A percentile compares a stretch with the other conserved stretches of the same genome.
These are phyloP conservation scores for Hypomecis atomaria DNA, from an alignment of 2,888 invertebrate species.

Conservation along the genomic window DNA sequence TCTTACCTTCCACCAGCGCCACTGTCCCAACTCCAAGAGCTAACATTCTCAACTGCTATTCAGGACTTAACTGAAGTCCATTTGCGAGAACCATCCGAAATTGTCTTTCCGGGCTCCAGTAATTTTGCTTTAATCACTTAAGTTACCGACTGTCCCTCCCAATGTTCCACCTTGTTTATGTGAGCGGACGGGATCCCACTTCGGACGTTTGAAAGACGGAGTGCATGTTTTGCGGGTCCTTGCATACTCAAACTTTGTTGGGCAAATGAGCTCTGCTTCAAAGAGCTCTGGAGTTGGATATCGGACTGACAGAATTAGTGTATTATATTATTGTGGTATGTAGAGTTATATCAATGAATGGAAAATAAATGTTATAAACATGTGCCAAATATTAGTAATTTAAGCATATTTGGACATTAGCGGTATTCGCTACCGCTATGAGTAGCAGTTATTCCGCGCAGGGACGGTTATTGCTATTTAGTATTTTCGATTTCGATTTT, in stretches of 20 bases:
- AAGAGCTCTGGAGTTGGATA: background rate
- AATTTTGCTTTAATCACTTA: conserved; percentile 42
- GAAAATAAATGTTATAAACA: no score
- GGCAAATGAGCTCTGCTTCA: conserved; percentile 1
- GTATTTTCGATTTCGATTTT: no score
- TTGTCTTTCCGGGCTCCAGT: conserved; percentile 30
- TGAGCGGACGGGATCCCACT: conserved; percentile 19
- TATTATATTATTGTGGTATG: no score
- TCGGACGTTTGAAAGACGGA: conserved; percentile 23
- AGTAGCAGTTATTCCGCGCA: no score
- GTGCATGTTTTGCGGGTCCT: conserved; percentile 27
- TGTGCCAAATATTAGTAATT: no score
- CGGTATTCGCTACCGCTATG: no score
- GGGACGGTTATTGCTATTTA: no score
- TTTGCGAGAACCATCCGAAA: conserved; percentile 29
- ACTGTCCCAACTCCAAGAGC: conserved; percentile 21
- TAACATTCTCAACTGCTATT: conserved; percentile 26
- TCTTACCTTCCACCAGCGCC: conserved; percentile 5
- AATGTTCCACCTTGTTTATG: conserved; percentile 34
- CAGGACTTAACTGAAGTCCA: conserved; percentile 26
- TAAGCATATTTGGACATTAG: no score
- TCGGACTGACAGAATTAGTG: background rate
- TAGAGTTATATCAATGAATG: no score
- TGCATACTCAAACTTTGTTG: conserved; percentile 15
- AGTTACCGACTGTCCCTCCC: conserved; percentile 35